These are phyloP conservation scores for Drosophila mettleri DNA, from an alignment of 2,888 invertebrate species.

Conservation along the genomic window DNA sequence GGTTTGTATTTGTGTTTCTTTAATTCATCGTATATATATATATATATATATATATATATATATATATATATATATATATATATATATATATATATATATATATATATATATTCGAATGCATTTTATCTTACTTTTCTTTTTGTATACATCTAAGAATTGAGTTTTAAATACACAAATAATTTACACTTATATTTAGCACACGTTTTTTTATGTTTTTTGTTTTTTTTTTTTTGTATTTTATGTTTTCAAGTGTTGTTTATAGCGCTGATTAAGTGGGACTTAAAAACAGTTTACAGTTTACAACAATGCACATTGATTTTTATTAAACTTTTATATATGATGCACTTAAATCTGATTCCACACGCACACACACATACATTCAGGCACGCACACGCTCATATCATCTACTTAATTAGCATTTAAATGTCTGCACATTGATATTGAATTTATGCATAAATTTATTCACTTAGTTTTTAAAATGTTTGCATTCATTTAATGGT, in stretches of 20 bases:
- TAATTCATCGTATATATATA: slow-evolving; percentile 48
- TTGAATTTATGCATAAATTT: slow-evolving; percentile 38
- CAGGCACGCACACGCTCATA: not conserved
- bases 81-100: slow-evolving; percentile 57
- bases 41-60: slow-evolving; percentile 48
- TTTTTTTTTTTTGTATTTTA: slow-evolving; percentile 23
- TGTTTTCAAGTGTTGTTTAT: slow-evolving; percentile 70
- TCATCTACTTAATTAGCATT: slow-evolving; percentile 58
- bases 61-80: slow-evolving; percentile 57
- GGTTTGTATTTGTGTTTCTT: slow-evolving; percentile 25
- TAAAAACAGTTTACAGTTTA: slow-evolving; percentile 77
- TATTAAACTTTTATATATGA: slow-evolving; percentile 13
- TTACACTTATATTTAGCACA: slow-evolving; percentile 77
- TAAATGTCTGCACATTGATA: slow-evolving; percentile 52
- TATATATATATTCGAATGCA: slow-evolving; percentile 59
- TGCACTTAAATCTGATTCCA: slow-evolving; percentile 34
- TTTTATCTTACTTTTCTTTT: slow-evolving; percentile 46
- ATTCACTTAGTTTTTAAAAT: slow-evolving; percentile 67
- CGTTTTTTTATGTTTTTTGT: slow-evolving; percentile 37
- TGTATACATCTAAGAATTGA: slow-evolving; percentile 73
- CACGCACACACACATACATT: slow-evolving; percentile 8
- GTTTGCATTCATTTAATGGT: slow-evolving; percentile 56
- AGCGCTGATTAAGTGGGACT: slow-evolving; percentile 78
- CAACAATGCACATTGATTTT: slow-evolving; percentile 76
- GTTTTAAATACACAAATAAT: slow-evolving; percentile 79